A percentile compares a stretch with the other conserved stretches of the same genome.
phyloP scores from a whole-genome alignment of 2,113 vertebrate genomes.

The Plestiodon gilberti region DNA sequence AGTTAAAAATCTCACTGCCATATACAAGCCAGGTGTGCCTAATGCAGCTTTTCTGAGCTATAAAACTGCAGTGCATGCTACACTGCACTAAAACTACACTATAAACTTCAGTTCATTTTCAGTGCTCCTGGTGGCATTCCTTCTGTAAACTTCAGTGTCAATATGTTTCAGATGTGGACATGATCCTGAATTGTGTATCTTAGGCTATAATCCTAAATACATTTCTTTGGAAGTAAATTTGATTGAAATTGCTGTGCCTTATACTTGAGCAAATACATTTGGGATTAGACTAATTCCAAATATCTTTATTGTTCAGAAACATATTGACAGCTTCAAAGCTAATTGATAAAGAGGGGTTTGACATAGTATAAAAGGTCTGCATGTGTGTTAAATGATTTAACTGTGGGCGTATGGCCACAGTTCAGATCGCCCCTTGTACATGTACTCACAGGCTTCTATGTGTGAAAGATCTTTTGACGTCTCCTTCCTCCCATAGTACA shows the following conservation, averaged over 20 bases:
- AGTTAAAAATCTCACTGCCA: not conserved
- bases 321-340: not conserved
- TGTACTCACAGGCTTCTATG: not conserved
- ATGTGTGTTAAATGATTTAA: not conserved
- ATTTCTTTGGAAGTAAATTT: not conserved
- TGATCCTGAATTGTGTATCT: not conserved
- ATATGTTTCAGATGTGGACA: not conserved
- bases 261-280: not conserved
- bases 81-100: not conserved
- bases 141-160: not conserved
- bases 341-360: not conserved
- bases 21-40: not conserved
- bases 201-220: not conserved
- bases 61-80: not conserved
- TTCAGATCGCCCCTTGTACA: not conserved
- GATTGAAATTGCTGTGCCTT: not conserved
- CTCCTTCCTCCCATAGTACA: not conserved
- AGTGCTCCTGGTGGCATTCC: not conserved
- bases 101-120: not conserved
- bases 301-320: not conserved
- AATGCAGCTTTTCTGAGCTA: not conserved
- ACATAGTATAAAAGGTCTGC: not conserved
- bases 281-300: not conserved
- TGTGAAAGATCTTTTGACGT: not conserved
- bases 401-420: not conserved